Percentiles rank a stretch among this genome's conserved stretches.
Evolutionary conservation across 2,888 invertebrate species (phyloP).

Genomic region (Noctuana brunneofusca): DNA sequence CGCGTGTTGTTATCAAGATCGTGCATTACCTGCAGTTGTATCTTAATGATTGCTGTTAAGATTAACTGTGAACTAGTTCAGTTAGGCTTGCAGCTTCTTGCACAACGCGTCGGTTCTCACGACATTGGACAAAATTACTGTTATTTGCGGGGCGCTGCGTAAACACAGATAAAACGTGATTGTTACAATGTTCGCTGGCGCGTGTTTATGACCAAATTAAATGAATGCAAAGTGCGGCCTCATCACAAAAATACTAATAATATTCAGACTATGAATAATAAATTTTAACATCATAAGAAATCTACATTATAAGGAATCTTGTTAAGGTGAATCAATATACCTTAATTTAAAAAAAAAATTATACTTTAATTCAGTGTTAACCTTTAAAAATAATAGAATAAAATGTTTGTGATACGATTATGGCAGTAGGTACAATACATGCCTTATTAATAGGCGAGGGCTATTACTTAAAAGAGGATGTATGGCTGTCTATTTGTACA

Average conservation of each 20-base stretch:
- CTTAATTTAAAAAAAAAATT: too few species aligned
- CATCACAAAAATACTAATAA: conserved; percentile 2
- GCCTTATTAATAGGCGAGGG: background rate
- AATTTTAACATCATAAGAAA: background rate
- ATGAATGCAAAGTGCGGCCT: conserved; percentile 4
- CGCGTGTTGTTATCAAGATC: conserved; percentile 38
- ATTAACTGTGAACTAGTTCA: conserved; percentile 77
- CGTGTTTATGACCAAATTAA: conserved; percentile 19
- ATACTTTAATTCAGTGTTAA: too few species aligned
- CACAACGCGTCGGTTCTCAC: conserved; percentile 70
- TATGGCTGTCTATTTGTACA: background rate
- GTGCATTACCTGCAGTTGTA: conserved; percentile 58
- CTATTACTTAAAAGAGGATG: background rate
- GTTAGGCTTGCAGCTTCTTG: conserved; percentile 55
- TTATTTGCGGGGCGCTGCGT: conserved; percentile 56
- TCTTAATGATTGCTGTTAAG: conserved; percentile 68
- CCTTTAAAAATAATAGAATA: background rate
- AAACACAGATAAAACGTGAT: conserved; percentile 34
- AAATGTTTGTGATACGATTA: too few species aligned
- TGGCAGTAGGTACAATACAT: too few species aligned
- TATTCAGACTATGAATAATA: background rate
- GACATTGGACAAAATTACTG: conserved; percentile 78
- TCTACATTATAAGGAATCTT: too few species aligned
- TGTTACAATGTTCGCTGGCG: conserved; percentile 37
- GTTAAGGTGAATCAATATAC: too few species aligned